These are phyloP conservation scores for Microctonus brassicae DNA, from an alignment of 2,888 invertebrate genomes.

Conservation along the genomic window DNA sequence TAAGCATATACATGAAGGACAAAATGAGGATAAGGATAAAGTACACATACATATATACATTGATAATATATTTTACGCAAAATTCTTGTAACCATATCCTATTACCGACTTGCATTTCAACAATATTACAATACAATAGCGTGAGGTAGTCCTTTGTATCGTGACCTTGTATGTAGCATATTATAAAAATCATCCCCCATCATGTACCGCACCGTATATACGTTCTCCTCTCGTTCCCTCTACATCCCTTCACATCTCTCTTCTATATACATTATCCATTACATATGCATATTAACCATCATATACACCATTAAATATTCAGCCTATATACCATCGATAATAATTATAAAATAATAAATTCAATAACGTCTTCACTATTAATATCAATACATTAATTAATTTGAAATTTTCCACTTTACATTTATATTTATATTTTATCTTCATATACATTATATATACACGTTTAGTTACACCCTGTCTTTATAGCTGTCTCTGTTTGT, in stretches of 20 bases:
- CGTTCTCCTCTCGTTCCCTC: neutral
- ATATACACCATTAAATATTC: no score
- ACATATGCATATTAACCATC: neutral
- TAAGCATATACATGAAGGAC: no score
- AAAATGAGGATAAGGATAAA: no score
- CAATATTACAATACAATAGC: slow-evolving; percentile 64
- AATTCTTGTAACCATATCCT: slow-evolving; percentile 62
- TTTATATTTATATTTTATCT: neutral
- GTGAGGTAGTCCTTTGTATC: slow-evolving; percentile 36
- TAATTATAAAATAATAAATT: neutral
- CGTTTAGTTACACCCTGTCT: slow-evolving; percentile 1
- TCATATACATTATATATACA: slow-evolving; percentile 14
- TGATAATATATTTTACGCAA: slow-evolving; percentile 52
- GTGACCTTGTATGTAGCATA: slow-evolving; percentile 33
- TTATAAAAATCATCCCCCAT: neutral
- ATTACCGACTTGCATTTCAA: slow-evolving; percentile 59
- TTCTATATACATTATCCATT: neutral
- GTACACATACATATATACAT: no score
- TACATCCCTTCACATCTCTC: neutral
- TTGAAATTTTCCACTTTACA: neutral
- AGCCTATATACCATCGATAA: neutral
- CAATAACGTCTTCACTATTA: neutral
- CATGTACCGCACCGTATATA: neutral
- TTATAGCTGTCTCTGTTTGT: slow-evolving; percentile 9
- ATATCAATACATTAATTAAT: slow-evolving; percentile 8